phyloP scores from a whole-genome alignment of 2,888 invertebrate genomes.

The Agonopterix arenella region DNA sequence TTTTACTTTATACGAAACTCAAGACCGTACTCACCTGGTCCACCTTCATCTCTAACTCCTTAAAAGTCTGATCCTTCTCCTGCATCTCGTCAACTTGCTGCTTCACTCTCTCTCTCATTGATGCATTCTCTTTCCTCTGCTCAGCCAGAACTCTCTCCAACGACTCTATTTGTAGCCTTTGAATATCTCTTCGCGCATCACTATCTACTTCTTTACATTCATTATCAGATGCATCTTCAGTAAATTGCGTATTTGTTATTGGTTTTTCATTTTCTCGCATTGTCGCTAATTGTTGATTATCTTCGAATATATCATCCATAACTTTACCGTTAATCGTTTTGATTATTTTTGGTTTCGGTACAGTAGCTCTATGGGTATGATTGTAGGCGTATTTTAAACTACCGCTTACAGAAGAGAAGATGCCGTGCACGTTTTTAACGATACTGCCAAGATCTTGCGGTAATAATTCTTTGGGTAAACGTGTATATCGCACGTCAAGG shows the following conservation, averaged over 20 bases:
- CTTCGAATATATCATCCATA: constrained; percentile 66
- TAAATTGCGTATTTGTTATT: not conserved
- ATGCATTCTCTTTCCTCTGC: constrained; percentile 51
- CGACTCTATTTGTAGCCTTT: constrained; percentile 50
- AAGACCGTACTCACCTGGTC: constrained; percentile 49
- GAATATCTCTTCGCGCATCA: constrained; percentile 36
- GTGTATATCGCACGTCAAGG: constrained; percentile 35
- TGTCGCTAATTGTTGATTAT: constrained; percentile 11
- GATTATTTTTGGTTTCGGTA: constrained; percentile 33
- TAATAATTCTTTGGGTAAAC: constrained; percentile 56
- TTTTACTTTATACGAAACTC: too few relatives aligned
- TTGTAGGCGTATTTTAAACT: constrained; percentile 63
- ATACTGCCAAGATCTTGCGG: constrained; percentile 63
- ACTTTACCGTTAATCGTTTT: constrained; percentile 54
- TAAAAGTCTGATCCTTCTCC: constrained; percentile 53
- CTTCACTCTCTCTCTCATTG: constrained; percentile 47
- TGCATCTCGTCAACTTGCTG: constrained; percentile 54
- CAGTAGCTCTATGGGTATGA: constrained; percentile 31
- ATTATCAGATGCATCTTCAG: not conserved
- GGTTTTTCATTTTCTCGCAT: not conserved
- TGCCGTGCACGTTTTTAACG: constrained; percentile 69
- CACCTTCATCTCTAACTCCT: constrained; percentile 68
- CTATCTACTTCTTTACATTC: constrained; percentile 13
- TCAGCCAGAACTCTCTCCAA: constrained; percentile 54
- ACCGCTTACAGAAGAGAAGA: constrained; percentile 66